These are phyloP conservation scores for Hipparchia sbordonii DNA, from an alignment of 2,888 invertebrate species.

Conservation along the genomic window DNA sequence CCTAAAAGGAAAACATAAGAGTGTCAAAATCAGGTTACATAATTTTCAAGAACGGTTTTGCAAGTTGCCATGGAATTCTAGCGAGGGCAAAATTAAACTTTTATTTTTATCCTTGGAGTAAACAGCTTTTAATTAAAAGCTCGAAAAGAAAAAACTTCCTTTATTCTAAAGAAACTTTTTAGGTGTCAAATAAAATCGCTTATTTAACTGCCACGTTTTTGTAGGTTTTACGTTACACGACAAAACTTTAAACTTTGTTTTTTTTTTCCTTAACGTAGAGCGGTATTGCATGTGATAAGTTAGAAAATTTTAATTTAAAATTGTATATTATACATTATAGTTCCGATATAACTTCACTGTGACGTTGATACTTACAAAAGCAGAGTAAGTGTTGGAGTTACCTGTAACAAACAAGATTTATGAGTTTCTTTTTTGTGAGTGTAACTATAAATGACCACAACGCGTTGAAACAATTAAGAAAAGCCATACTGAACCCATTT, in stretches of 20 bases:
- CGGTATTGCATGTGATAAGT: not conserved
- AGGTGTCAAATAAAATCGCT: conserved; percentile 61
- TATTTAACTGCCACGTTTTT: conserved; percentile 1
- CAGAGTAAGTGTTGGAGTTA: not conserved
- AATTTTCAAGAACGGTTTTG: conserved; percentile 8
- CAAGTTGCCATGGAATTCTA: conserved; percentile 3
- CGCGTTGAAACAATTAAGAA: too few relatives aligned
- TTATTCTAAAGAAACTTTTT: conserved; percentile 76
- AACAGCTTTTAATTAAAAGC: conserved; percentile 18
- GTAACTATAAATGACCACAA: not conserved
- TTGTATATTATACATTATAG: too few relatives aligned
- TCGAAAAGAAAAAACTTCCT: conserved; percentile 52
- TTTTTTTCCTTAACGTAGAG: not conserved
- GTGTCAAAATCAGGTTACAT: not conserved
- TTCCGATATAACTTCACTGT: too few relatives aligned
- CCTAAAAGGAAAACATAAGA: not conserved
- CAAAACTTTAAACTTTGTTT: not conserved
- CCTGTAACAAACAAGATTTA: conserved; percentile 2
- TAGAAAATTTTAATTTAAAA: not conserved
- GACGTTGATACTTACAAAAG: too few relatives aligned
- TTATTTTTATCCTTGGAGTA: conserved; percentile 9
- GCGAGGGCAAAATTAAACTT: conserved; percentile 5
- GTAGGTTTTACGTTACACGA: not conserved
- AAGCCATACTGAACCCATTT: too few relatives aligned
- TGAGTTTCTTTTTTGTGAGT: not conserved